Evolutionary conservation across 2,113 vertebrate species (phyloP), one percentile per base, ranked within the genome.

Genomic region (Uropsilus gracilis): DNA sequence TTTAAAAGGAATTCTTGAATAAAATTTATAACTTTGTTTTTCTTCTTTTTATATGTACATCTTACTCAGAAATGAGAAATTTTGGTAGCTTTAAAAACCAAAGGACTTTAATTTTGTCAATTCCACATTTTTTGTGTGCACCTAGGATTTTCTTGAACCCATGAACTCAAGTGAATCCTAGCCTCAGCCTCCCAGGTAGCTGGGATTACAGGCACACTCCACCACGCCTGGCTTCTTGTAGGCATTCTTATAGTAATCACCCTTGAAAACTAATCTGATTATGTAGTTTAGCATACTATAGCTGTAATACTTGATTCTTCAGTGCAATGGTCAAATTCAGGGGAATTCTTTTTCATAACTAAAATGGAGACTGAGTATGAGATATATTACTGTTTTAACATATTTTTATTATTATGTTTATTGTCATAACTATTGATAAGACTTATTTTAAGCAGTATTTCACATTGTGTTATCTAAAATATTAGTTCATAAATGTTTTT

Each of bases 201-300:
- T n/a, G n/a, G n/a, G n/a, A n/a, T n/a, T n/a, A n/a, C n/a, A n/a
- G n/a, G n/a, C n/a, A n/a, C n/a, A n/a, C n/a, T n/a, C n/a, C n/a
- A n/a, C n/a, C n/a, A n/a, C n/a, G n/a, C n/a, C n/a, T n/a, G n/a
- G n/a, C n/a, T 95, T 97, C 86, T 96, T 97, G 66, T 96, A 87
- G 93, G 34, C 30, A 55, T 95, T 97, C 28, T 95, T 95, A 69
- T 30, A 96, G 64, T 94, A 98, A 97, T 98, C 89, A 86, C 53
- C 76, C 85, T 97, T 95, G 96, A 94, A 97, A 97, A 75, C 30
- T 97, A 97, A 98, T 97, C 94, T 97, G 95, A 97, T 97, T 97
- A 96, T 90, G 68, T 93, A 81, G 32, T 39, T 97, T 97, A 89
- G 76, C 95, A 95, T 88, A 97, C 39, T 90, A 32, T 94, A 95